Percentiles rank a stretch among this genome's conserved stretches.
Conservation (phyloP, 2,888 invertebrate species). For the Incurvaria masculella region DNA sequence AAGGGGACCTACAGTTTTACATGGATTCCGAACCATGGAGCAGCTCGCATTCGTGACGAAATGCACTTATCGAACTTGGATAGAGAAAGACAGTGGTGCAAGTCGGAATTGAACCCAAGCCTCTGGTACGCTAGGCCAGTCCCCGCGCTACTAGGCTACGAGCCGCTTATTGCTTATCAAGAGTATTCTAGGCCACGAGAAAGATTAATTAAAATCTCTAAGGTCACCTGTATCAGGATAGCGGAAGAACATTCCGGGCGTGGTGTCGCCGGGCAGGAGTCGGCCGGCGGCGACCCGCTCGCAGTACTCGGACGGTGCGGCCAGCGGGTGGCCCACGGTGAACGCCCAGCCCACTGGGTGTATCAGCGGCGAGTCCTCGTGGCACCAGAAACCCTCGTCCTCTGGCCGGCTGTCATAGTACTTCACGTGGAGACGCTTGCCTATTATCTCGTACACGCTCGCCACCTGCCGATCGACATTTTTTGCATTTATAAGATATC, state of each 20-base stretch:
- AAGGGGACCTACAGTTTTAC: too few relatives aligned
- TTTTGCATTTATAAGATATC: too few relatives aligned
- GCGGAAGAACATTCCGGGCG: slow-evolving; percentile 72
- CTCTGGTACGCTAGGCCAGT: too few relatives aligned
- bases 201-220: too few relatives aligned
- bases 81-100: too few relatives aligned
- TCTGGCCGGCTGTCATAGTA: slow-evolving; percentile 81
- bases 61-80: too few relatives aligned
- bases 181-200: too few relatives aligned
- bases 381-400: slow-evolving; percentile 94
- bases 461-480: slow-evolving; percentile 77
- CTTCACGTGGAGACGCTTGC: slow-evolving; percentile 86
- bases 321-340: slow-evolving; percentile 82
- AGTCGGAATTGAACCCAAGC: too few relatives aligned
- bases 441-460: slow-evolving; percentile 85
- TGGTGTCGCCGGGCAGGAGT: slow-evolving; percentile 74
- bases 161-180: too few relatives aligned
- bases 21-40: too few relatives aligned
- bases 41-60: too few relatives aligned
- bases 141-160: too few relatives aligned
- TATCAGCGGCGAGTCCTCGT: slow-evolving; percentile 90
- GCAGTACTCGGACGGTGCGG: slow-evolving; percentile 77
- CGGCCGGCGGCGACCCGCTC: slow-evolving; percentile 70
- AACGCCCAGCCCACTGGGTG: slow-evolving; percentile 98
- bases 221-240: slow-evolving; percentile 34